phyloP scores from a whole-genome alignment of 1,140 invertebrate genomes.

The Bombus terrestris region DNA sequence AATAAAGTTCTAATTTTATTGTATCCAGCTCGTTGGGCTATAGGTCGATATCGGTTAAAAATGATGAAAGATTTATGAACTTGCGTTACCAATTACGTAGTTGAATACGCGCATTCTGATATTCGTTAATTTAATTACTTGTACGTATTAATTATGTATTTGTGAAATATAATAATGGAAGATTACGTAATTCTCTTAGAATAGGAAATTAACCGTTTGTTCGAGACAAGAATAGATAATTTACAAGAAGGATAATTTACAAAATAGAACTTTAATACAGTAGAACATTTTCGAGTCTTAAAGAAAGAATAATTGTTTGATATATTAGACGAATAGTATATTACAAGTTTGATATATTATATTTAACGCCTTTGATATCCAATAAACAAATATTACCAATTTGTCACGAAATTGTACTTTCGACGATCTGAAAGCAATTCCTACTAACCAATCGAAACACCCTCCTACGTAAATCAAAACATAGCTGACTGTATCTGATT shows the following conservation, averaged over 20 bases:
- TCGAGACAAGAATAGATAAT: background rate
- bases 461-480: background rate
- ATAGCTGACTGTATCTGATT: background rate
- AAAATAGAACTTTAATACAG: background rate
- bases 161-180: too few species aligned
- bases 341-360: too few species aligned
- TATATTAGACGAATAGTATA: too few species aligned
- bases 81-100: background rate
- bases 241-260: background rate
- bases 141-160: background rate
- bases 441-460: background rate
- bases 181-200: background rate
- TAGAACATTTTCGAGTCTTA: background rate
- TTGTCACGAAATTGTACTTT: background rate
- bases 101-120: background rate
- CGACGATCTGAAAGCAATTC: too few species aligned
- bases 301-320: too few species aligned
- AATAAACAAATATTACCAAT: background rate
- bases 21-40: too few species aligned
- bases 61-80: background rate
- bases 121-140: background rate
- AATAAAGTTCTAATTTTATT: slow-evolving; percentile 9
- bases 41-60: too few species aligned
- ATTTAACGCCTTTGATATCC: too few species aligned
- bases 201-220: background rate